phyloP scores from a whole-genome alignment of 2,797 vertebrate genomes.

The Macrochelys suwanniensis region DNA sequence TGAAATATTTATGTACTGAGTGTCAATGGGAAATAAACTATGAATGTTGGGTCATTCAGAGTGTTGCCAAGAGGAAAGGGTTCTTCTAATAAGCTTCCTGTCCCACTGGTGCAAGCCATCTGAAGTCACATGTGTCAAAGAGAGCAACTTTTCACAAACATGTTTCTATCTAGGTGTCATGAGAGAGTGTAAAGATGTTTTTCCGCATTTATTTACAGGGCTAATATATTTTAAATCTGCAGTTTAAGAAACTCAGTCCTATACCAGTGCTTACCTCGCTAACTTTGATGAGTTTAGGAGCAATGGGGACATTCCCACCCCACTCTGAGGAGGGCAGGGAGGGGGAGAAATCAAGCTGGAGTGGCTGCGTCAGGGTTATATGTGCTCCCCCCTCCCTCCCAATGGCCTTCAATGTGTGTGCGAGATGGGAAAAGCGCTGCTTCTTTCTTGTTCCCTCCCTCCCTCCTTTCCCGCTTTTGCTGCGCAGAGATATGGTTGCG shows the following conservation, averaged over 20 bases:
- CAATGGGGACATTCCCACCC: neutral
- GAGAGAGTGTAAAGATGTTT: slow-evolving; percentile 2
- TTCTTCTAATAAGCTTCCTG: slow-evolving; percentile 42
- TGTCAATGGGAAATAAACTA: slow-evolving; percentile 33
- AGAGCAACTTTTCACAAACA: slow-evolving; percentile 24
- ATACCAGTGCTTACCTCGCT: neutral
- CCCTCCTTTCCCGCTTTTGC: neutral
- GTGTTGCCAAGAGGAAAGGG: neutral
- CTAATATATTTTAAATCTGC: slow-evolving; percentile 28
- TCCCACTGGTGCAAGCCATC: slow-evolving; percentile 16
- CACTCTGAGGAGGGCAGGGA: neutral
- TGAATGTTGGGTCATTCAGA: neutral
- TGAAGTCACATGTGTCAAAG: slow-evolving; percentile 7
- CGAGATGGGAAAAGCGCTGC: neutral
- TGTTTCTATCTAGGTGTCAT: neutral
- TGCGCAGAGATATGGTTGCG: neutral
- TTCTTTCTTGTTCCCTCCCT: neutral
- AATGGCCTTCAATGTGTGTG: neutral
- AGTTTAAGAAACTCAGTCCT: neutral
- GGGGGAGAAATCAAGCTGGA: neutral
- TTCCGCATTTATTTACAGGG: slow-evolving; percentile 48
- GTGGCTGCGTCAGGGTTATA: neutral
- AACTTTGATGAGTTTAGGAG: neutral
- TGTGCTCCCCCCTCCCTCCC: neutral
- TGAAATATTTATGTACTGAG: slow-evolving; percentile 41